Conservation (phyloP, 2,797 vertebrate genomes). For the Diglossa cyanea region DNA sequence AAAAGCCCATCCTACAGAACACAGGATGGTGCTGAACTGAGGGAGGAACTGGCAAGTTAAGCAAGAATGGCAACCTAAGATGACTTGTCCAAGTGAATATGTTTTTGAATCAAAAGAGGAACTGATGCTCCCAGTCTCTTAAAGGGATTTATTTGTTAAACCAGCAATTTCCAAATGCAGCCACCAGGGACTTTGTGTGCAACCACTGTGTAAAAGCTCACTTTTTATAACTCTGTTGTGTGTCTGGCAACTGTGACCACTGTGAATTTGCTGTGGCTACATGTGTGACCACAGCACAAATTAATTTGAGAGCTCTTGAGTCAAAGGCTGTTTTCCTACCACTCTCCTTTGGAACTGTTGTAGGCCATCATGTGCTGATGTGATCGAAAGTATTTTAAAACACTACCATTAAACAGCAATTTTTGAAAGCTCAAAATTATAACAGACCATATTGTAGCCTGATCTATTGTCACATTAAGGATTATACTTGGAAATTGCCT, state of each 20-base stretch:
- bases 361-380: not conserved
- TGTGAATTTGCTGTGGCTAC: slow-evolving; percentile 45
- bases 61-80: not conserved
- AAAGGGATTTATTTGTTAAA: not conserved
- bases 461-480: not conserved
- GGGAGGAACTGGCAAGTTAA: not conserved
- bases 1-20: not conserved
- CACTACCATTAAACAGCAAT: not conserved
- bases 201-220: not conserved
- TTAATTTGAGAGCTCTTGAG: slow-evolving; percentile 16
- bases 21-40: not conserved
- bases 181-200: slow-evolving; percentile 34
- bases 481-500: not conserved
- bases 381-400: not conserved
- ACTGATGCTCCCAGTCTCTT: not conserved
- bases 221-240: slow-evolving; percentile 1
- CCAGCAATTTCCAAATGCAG: not conserved
- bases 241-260: slow-evolving; percentile 17
- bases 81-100: not conserved
- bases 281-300: slow-evolving; percentile 32
- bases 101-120: not conserved
- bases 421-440: not conserved
- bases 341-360: not conserved
- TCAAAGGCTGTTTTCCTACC: not conserved
- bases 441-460: not conserved